phyloP scores from a whole-genome alignment of 2,797 vertebrate species.

The Cirrhinus mrigala region DNA sequence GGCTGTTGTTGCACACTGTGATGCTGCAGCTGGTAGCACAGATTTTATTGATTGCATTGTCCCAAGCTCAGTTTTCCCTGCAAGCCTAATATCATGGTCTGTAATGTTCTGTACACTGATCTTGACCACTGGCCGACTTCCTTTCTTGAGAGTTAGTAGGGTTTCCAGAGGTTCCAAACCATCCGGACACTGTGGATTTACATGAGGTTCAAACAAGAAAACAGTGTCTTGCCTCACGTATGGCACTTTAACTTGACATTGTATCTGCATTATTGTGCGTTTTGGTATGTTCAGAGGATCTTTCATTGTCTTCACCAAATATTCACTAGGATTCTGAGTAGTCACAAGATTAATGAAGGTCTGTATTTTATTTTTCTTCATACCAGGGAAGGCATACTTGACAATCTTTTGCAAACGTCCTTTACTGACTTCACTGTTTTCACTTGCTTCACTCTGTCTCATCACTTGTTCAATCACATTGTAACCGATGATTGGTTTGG shows the following conservation, averaged over 20 bases:
- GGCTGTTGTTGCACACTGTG: too few relatives aligned
- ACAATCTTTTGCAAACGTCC: background rate
- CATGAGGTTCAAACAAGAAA: slow-evolving; percentile 7
- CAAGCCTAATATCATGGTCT: too few relatives aligned
- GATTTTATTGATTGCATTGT: too few relatives aligned
- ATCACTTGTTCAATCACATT: slow-evolving; percentile 51
- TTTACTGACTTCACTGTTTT: too few relatives aligned
- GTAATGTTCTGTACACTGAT: too few relatives aligned
- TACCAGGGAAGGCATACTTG: background rate
- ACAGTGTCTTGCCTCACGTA: background rate
- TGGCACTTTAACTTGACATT: background rate
- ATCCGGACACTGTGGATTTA: slow-evolving; percentile 36
- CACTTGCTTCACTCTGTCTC: background rate
- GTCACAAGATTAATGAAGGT: slow-evolving; percentile 1
- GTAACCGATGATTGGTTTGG: slow-evolving; percentile 46
- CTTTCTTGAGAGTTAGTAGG: too few relatives aligned
- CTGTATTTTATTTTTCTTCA: background rate
- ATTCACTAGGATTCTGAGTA: background rate
- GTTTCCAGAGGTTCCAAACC: slow-evolving; percentile 29
- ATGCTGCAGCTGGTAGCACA: too few relatives aligned
- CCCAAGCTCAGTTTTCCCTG: too few relatives aligned
- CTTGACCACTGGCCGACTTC: too few relatives aligned
- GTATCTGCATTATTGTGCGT: background rate
- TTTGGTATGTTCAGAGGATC: background rate
- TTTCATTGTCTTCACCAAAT: slow-evolving; percentile 10